Evolutionary conservation across 2,888 invertebrate species (phyloP).

Genomic region (Cotesia congregata): DNA sequence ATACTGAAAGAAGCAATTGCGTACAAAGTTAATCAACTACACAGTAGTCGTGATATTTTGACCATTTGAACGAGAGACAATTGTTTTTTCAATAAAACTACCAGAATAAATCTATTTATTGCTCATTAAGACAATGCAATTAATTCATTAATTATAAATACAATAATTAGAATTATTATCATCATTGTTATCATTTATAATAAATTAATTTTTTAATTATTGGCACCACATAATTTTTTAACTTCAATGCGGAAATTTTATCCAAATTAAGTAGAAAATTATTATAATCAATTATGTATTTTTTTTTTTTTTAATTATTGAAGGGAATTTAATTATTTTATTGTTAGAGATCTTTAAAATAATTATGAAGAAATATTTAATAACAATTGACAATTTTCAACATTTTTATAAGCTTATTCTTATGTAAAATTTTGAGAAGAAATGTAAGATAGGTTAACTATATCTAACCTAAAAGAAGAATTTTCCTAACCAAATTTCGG

Average conservation of each 20-base stretch:
- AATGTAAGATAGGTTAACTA: too few relatives aligned
- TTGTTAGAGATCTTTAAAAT: too few relatives aligned
- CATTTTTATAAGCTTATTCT: too few relatives aligned
- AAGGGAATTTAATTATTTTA: too few relatives aligned
- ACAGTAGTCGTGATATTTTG: conserved; percentile 59
- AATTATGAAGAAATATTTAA: too few relatives aligned
- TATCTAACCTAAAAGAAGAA: too few relatives aligned
- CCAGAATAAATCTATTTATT: conserved; percentile 32
- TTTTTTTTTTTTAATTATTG: too few relatives aligned
- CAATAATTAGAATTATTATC: neutral
- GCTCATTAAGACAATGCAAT: conserved; percentile 14
- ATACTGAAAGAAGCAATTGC: neutral
- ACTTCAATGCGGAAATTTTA: neutral
- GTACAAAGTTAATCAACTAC: conserved; percentile 52
- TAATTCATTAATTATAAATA: neutral
- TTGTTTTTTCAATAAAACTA: conserved; percentile 31
- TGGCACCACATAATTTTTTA: neutral
- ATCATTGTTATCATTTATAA: neutral
- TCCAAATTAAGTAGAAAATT: neutral
- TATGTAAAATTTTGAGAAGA: too few relatives aligned
- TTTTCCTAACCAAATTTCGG: too few relatives aligned
- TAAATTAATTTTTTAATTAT: neutral
- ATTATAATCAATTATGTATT: neutral
- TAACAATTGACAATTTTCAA: too few relatives aligned
- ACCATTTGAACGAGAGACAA: conserved; percentile 53